A percentile compares a stretch with the other conserved stretches of the same genome.
phyloP scores from a whole-genome alignment of 2,113 vertebrate genomes.

The Marcusenius ussheri region DNA sequence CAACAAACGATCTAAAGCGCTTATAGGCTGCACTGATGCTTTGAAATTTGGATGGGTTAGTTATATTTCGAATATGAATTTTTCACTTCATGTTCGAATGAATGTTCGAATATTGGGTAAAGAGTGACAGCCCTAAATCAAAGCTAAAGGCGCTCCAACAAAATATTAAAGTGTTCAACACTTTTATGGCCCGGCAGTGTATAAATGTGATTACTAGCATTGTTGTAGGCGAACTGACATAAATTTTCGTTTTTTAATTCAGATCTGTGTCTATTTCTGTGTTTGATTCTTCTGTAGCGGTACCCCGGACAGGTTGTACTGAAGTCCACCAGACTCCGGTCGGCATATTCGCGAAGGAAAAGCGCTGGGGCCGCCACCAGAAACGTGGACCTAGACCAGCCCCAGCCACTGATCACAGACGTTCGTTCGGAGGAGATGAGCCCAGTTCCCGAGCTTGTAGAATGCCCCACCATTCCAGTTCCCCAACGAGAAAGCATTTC shows the following conservation, averaged over 20 bases:
- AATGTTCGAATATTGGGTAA: too few species aligned
- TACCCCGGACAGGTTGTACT: slow-evolving; percentile 91
- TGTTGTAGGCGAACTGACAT: neutral
- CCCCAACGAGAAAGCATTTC: slow-evolving; percentile 52
- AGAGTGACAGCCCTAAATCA: too few species aligned
- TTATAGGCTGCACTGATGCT: too few species aligned
- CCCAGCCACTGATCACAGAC: slow-evolving; percentile 58
- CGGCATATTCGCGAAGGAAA: slow-evolving; percentile 66
- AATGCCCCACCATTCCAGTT: slow-evolving; percentile 41
- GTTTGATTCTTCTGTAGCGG: slow-evolving; percentile 54
- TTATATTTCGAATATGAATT: too few species aligned
- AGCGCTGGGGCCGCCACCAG: slow-evolving; percentile 38
- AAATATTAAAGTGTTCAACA: too few species aligned
- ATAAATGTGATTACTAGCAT: neutral
- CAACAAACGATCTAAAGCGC: too few species aligned
- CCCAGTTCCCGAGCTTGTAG: slow-evolving; percentile 45
- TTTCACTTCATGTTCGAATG: too few species aligned
- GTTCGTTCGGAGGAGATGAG: slow-evolving; percentile 57
- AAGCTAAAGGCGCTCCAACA: too few species aligned
- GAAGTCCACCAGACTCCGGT: slow-evolving; percentile 78
- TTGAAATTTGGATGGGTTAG: too few species aligned
- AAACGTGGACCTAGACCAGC: slow-evolving; percentile 38
- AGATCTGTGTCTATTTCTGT: neutral
- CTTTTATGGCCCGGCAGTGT: too few species aligned
- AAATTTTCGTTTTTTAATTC: neutral